phyloP scores from a whole-genome alignment of 2,888 invertebrate genomes.

The Pollenia labialis region DNA sequence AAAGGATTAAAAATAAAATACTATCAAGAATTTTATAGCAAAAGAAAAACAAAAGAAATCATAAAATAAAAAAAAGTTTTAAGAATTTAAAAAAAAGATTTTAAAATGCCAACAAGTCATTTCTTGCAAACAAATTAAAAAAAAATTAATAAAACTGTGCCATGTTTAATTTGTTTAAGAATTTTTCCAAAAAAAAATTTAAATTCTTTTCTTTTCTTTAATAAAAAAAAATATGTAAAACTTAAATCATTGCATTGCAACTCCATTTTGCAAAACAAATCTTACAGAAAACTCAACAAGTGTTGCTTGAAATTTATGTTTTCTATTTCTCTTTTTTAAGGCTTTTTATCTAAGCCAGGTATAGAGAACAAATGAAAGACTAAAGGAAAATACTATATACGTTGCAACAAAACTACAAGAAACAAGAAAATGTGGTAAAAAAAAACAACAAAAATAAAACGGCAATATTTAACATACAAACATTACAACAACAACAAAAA shows the following conservation, averaged over 20 bases:
- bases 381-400: conserved; percentile 51
- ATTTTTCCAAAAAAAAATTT: too few relatives aligned
- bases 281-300: conserved; percentile 62
- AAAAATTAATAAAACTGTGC: conserved; percentile 25
- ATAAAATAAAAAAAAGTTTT: conserved; percentile 1
- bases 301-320: conserved; percentile 63
- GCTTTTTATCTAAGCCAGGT: conserved; percentile 25
- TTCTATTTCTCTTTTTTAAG: conserved; percentile 22
- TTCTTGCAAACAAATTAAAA: background rate
- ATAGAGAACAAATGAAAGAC: conserved; percentile 54
- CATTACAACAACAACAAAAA: background rate
- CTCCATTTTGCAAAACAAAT: conserved; percentile 74
- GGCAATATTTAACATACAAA: conserved; percentile 53
- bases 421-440: conserved; percentile 49
- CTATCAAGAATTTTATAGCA: conserved; percentile 8
- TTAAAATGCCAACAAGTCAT: conserved; percentile 34
- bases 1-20: conserved; percentile 17
- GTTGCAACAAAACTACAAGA: conserved; percentile 49
- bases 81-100: background rate
- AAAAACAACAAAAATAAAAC: conserved; percentile 60
- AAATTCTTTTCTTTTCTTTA: too few relatives aligned
- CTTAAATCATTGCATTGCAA: conserved; percentile 55
- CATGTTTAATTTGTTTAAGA: conserved; percentile 15
- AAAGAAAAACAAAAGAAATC: background rate
- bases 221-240: background rate